These are phyloP conservation scores for Probaryconus sp. DNA, from an alignment of 1,140 invertebrate species.

Conservation along the genomic window DNA sequence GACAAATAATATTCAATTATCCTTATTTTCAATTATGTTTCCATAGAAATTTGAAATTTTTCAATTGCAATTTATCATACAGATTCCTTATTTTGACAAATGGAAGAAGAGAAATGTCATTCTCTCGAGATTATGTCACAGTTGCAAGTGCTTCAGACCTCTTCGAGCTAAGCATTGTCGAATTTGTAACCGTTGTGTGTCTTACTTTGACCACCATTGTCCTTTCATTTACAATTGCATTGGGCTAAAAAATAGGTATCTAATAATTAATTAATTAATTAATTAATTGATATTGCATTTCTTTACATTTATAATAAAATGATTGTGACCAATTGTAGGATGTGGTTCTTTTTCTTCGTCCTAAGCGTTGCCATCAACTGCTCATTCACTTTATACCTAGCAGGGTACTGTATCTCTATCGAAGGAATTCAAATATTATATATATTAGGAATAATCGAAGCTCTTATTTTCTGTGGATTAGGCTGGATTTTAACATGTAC, in stretches of 20 bases:
- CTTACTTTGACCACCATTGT: slow-evolving; percentile 96
- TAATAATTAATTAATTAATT: not conserved
- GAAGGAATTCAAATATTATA: slow-evolving; percentile 91
- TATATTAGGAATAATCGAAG: slow-evolving; percentile 88
- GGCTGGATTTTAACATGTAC: slow-evolving; percentile 92
- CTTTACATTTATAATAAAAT: too few relatives aligned
- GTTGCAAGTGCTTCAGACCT: slow-evolving; percentile 91
- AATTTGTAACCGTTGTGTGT: slow-evolving; percentile 93
- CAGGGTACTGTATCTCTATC: slow-evolving; percentile 90
- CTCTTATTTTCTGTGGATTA: slow-evolving; percentile 88
- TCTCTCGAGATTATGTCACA: slow-evolving; percentile 91
- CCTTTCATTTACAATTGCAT: slow-evolving; percentile 97
- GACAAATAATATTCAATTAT: not conserved
- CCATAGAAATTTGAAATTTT: not conserved
- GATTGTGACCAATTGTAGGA: too few relatives aligned
- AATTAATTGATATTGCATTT: too few relatives aligned
- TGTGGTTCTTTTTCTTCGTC: slow-evolving; percentile 95
- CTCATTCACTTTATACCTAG: slow-evolving; percentile 91
- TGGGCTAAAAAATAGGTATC: slow-evolving; percentile 85
- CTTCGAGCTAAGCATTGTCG: slow-evolving; percentile 94
- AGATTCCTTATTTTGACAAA: slow-evolving; percentile 92
- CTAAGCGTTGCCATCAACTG: slow-evolving; percentile 91
- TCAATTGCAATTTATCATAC: slow-evolving; percentile 40
- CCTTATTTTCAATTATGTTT: too few relatives aligned
- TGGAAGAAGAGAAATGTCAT: slow-evolving; percentile 92